Percentiles rank a stretch among this genome's conserved stretches.
These are phyloP conservation scores for Ciona savignyi DNA, from an alignment of 23 tunicate species.

Conservation along the genomic window DNA sequence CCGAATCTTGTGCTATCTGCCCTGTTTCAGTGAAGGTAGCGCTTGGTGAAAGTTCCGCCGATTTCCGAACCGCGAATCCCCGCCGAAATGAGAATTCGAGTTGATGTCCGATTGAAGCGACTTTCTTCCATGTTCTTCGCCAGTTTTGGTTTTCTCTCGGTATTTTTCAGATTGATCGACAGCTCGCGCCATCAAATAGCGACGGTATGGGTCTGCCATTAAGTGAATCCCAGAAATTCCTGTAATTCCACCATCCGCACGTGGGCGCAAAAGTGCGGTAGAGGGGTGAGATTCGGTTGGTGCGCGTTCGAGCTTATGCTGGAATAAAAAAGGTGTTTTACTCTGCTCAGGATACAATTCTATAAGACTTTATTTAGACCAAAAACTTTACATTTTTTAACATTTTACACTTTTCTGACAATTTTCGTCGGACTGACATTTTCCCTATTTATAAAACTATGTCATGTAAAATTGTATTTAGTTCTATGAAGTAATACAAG, in stretches of 20 bases:
- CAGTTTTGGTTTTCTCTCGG: too few relatives aligned
- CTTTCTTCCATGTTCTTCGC: not conserved
- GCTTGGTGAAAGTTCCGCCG: not conserved
- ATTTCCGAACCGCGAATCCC: not conserved
- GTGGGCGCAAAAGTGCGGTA: slow-evolving; percentile 34
- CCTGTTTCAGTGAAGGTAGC: not conserved
- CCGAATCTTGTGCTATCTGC: not conserved
- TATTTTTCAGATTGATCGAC: not conserved
- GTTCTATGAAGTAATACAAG: too few relatives aligned
- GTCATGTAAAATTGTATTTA: too few relatives aligned
- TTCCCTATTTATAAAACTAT: too few relatives aligned
- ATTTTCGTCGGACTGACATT: too few relatives aligned
- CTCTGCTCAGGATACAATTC: too few relatives aligned
- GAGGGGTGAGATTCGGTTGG: slow-evolving; percentile 6
- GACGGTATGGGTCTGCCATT: slow-evolving; percentile 32
- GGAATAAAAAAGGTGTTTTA: too few relatives aligned
- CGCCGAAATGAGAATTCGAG: not conserved
- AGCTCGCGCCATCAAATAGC: slow-evolving; percentile 32
- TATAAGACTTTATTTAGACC: too few relatives aligned
- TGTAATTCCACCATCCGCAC: slow-evolving; percentile 24
- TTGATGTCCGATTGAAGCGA: not conserved
- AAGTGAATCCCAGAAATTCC: slow-evolving; percentile 27
- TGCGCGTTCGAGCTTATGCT: not conserved
- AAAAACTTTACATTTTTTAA: too few relatives aligned
- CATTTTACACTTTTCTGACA: too few relatives aligned